Evolutionary conservation across 2,113 vertebrate species (phyloP).

Genomic region (Prionailurus bengalensis): DNA sequence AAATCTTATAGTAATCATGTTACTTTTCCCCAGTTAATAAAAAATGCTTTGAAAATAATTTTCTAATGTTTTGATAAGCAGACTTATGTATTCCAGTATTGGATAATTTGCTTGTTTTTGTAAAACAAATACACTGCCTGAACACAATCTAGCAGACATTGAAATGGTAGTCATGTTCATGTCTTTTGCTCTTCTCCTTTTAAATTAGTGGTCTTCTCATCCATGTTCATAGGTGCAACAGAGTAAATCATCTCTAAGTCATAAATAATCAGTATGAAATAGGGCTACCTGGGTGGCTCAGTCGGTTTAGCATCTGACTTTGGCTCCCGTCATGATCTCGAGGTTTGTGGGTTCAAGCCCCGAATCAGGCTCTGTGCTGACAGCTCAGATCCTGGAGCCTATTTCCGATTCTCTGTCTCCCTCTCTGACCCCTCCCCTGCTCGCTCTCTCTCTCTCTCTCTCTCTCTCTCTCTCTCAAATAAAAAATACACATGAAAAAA

Average conservation of each 20-base stretch:
- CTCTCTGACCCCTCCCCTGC: too few species aligned
- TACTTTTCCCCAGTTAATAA: slow-evolving; percentile 5
- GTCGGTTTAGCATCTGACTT: too few species aligned
- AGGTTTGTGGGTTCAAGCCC: too few species aligned
- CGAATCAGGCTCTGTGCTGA: too few species aligned
- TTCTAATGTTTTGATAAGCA: neutral
- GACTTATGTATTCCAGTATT: neutral
- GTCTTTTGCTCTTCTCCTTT: neutral
- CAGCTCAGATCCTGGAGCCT: too few species aligned
- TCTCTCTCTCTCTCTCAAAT: too few species aligned
- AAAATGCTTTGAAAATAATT: neutral
- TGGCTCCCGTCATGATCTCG: too few species aligned
- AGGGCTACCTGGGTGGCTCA: too few species aligned
- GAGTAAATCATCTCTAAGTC: neutral
- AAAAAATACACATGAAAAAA: too few species aligned
- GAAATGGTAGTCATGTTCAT: neutral
- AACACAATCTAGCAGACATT: neutral
- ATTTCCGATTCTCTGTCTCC: too few species aligned
- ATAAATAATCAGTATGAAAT: neutral
- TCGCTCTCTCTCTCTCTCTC: too few species aligned
- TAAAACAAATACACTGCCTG: neutral
- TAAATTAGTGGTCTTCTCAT: neutral
- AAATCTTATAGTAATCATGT: neutral
- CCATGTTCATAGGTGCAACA: neutral
- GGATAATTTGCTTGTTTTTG: neutral